Evolutionary conservation across 1,140 invertebrate genomes (phyloP).

Genomic region (Notospermus geniculatus): DNA sequence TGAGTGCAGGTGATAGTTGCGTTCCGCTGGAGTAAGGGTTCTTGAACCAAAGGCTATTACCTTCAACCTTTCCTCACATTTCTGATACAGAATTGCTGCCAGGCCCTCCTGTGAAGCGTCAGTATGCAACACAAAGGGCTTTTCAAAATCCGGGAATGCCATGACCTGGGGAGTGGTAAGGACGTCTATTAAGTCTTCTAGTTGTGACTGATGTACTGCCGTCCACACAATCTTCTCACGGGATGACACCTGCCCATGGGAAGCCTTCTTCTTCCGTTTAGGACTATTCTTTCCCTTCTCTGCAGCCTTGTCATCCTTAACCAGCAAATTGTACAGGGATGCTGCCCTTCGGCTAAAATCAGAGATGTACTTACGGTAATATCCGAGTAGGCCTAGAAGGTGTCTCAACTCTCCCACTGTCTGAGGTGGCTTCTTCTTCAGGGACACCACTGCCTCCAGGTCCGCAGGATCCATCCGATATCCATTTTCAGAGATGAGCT

Average conservation of each 20-base stretch:
- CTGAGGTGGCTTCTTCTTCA: constrained; percentile 34
- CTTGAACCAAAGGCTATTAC: constrained; percentile 32
- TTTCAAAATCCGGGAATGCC: no score
- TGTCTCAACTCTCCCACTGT: constrained; percentile 47
- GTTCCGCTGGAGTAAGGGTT: constrained; percentile 13
- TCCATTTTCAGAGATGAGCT: constrained; percentile 17
- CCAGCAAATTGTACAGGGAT: constrained; percentile 11
- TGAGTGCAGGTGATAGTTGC: constrained; percentile 4
- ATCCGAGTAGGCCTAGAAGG: constrained; percentile 57
- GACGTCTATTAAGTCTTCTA: constrained; percentile 31
- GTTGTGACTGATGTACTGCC: constrained; percentile 9
- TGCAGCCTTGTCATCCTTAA: no score
- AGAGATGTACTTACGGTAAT: constrained; percentile 50
- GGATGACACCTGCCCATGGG: constrained; percentile 8
- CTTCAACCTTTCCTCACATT: constrained; percentile 7
- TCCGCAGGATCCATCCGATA: constrained; percentile 51
- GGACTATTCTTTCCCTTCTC: constrained; percentile 32
- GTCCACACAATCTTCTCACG: constrained; percentile 14
- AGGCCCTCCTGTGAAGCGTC: no score
- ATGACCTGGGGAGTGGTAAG: constrained; percentile 20
- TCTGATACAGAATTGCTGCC: no score
- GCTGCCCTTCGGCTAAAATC: constrained; percentile 13
- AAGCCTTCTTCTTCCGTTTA: not conserved
- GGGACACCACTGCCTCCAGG: constrained; percentile 43
- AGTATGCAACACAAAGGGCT: no score